Evolutionary conservation across 2,797 vertebrate genomes (phyloP), one percentile per base, ranked within the genome.

Genomic region (Prionace glauca): DNA sequence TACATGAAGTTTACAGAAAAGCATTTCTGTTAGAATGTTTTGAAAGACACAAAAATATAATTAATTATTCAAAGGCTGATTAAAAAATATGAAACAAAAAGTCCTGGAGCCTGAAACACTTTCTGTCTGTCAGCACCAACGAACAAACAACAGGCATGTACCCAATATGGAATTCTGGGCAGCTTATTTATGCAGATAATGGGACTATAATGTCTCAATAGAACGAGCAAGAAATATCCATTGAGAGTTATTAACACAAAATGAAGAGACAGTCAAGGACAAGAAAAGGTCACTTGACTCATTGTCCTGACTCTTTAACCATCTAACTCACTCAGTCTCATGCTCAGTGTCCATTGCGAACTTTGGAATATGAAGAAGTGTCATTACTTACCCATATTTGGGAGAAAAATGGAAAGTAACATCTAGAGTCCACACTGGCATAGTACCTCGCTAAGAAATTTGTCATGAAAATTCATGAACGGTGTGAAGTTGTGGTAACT

Each of bases 231-330:
- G 36, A 72, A 71, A 94, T 94, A 1, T 72, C n/a, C 18, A 69
- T 69, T 20, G 22, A 87, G 84, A 50, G 87, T n/a, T 62, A 32
- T 60, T 90, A 90, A 90, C 56, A 87, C 45, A 90, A 62, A 62
- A 90, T 90, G 29, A 90, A 90, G 87, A 62, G 87, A 62, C 12
- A 90, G 87, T n/a, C 56, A 62, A 90, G 56, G 87, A 90, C 87
- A 14, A 90, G 11, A 62, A 88, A n/a, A 62, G 32, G 3, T 2
- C 87, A 90, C 0, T 62, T 62, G 12, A 32, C 26, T 56, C 56
- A 62, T n/a, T 62, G 50, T 14, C 45, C 56, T 56, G 84, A 56
- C 84, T 12, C 22, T 87, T 26, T 11, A 26, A 2, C 45, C 11
- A 45, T 29, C 45, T 26, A 24, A 56, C 45, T 87, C 84, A 84